A percentile compares a stretch with the other conserved stretches of the same genome.
phyloP scores from a whole-genome alignment of 2,113 vertebrate genomes.

The Mohoua ochrocephala region DNA sequence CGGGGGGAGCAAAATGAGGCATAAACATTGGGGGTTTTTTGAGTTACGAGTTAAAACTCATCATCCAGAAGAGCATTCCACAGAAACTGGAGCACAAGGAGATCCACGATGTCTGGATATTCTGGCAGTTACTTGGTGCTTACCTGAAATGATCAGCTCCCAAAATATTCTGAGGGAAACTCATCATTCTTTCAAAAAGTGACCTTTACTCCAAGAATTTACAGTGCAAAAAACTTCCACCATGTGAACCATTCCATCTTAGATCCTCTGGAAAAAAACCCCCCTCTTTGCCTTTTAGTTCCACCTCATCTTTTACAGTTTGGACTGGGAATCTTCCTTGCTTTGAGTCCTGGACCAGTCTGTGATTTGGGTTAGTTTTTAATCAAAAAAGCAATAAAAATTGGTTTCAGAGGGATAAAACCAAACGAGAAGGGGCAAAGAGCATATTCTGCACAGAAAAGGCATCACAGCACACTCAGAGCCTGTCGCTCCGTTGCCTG shows the following conservation, averaged over 20 bases:
- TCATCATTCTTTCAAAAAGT: neutral
- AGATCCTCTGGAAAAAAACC: neutral
- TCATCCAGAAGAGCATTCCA: neutral
- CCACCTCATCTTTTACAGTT: neutral
- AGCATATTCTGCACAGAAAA: neutral
- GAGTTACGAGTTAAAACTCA: neutral
- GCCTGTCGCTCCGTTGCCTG: neutral
- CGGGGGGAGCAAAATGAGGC: neutral
- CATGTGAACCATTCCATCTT: neutral
- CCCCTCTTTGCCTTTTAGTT: neutral
- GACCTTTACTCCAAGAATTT: neutral
- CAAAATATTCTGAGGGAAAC: neutral
- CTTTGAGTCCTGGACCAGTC: neutral
- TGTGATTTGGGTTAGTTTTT: neutral
- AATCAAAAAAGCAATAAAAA: neutral
- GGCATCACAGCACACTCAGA: neutral
- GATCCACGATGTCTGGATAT: neutral
- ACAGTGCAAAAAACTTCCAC: neutral
- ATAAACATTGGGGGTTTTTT: neutral
- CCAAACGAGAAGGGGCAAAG: neutral
- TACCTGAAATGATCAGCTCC: neutral
- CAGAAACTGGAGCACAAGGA: neutral
- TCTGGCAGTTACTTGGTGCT: neutral
- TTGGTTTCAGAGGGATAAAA: neutral
- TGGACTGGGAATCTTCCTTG: neutral